Percentiles rank a stretch among this genome's conserved stretches.
phyloP scores from a whole-genome alignment of 2,113 vertebrate genomes.

The Lucifuga dentata region DNA sequence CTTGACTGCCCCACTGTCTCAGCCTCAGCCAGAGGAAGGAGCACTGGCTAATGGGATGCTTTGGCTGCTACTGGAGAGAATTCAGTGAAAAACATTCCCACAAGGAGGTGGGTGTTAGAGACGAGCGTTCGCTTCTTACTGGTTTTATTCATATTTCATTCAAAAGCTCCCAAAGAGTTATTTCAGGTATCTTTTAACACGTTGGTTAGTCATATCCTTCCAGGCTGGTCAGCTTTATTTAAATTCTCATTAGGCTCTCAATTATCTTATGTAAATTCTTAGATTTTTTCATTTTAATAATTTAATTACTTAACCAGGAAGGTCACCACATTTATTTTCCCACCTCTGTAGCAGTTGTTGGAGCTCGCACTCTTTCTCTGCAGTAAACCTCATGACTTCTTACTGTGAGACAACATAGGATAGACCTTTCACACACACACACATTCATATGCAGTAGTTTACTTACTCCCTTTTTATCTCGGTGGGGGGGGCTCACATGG shows the following conservation, averaged over 20 bases:
- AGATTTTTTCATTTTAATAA: too few species aligned
- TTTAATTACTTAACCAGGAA: too few species aligned
- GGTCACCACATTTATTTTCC: too few species aligned
- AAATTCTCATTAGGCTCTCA: too few species aligned
- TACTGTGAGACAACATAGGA: too few species aligned
- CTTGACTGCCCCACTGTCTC: constrained; percentile 58
- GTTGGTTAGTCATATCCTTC: not conserved
- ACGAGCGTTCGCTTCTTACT: not conserved
- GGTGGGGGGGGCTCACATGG: not conserved
- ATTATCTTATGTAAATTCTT: too few species aligned
- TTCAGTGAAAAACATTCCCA: constrained; percentile 47
- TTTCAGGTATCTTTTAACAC: not conserved
- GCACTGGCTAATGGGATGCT: constrained; percentile 39
- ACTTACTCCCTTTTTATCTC: constrained; percentile 43
- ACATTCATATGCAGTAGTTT: constrained; percentile 17
- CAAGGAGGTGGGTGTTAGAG: constrained; percentile 38
- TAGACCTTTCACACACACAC: too few species aligned
- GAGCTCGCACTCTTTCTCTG: too few species aligned
- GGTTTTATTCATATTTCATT: constrained; percentile 5
- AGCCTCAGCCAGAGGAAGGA: constrained; percentile 57
- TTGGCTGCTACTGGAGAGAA: constrained; percentile 38
- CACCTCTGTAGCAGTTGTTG: too few species aligned
- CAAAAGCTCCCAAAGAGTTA: constrained; percentile 15
- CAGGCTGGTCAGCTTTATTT: constrained; percentile 2
- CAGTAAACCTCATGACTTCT: too few species aligned